A percentile compares a stretch with the other conserved stretches of the same genome.
phyloP scores from a whole-genome alignment of 2,797 vertebrate species.

The Malurus splendens region DNA sequence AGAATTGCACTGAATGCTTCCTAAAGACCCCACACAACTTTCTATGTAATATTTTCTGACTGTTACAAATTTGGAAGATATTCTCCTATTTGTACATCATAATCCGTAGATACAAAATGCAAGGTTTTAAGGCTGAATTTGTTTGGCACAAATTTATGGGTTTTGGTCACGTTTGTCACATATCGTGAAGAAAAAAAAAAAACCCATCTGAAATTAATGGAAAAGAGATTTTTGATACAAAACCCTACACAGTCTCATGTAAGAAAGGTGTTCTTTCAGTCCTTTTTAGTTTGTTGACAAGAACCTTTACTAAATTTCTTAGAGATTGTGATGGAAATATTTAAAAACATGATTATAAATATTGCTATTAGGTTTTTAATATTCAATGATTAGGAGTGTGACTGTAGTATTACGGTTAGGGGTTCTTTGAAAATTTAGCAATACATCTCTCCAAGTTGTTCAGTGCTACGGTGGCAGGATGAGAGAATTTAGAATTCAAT shows the following conservation, averaged over 20 bases:
- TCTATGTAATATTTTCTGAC: neutral
- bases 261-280: neutral
- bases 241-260: neutral
- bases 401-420: neutral
- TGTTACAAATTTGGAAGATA: neutral
- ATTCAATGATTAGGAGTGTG: neutral
- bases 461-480: neutral
- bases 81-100: neutral
- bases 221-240: accelerated
- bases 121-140: neutral
- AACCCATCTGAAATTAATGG: neutral
- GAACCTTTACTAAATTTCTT: neutral
- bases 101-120: neutral
- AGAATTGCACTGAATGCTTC: neutral
- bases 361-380: neutral
- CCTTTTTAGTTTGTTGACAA: neutral
- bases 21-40: neutral
- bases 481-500: neutral
- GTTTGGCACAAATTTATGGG: accelerated
- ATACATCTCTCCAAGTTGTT: neutral
- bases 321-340: neutral
- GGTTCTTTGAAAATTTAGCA: neutral
- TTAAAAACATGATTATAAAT: neutral
- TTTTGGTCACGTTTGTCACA: neutral
- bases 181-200: neutral